Evolutionary conservation across 1,140 invertebrate genomes (phyloP).

Genomic region (Sycophila sp.): DNA sequence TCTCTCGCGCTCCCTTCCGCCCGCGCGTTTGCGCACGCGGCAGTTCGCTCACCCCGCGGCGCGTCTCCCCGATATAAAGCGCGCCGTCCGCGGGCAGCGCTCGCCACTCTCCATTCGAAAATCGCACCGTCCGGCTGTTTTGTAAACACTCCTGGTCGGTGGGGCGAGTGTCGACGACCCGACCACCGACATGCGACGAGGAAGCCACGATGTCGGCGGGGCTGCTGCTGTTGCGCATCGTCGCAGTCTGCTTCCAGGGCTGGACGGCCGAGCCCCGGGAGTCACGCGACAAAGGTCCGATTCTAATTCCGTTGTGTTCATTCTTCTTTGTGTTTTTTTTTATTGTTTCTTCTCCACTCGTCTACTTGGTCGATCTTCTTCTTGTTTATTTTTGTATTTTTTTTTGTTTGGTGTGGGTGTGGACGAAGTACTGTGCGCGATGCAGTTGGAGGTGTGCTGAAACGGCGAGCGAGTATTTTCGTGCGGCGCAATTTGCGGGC

Average conservation of each 20-base stretch:
- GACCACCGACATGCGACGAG: background rate
- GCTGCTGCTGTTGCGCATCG: slow-evolving; percentile 8
- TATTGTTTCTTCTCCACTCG: no score
- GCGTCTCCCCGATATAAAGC: background rate
- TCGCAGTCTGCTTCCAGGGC: slow-evolving; percentile 1
- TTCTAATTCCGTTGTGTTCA: background rate
- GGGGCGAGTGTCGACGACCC: background rate
- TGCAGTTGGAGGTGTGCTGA: no score
- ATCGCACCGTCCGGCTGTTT: background rate
- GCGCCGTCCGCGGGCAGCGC: background rate
- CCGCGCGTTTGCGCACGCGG: slow-evolving; percentile 3
- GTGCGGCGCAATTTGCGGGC: no score
- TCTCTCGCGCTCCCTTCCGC: no score
- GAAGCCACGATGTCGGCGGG: background rate
- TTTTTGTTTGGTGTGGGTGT: no score
- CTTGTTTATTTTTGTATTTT: no score
- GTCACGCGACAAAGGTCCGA: background rate
- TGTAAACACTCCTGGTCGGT: no score
- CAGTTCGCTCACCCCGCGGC: background rate
- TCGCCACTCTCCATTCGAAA: background rate
- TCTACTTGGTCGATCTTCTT: no score
- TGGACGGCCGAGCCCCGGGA: background rate
- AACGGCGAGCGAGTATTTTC: no score
- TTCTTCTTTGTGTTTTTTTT: no score
- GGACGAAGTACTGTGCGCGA: no score